phyloP scores from a whole-genome alignment of 2,797 vertebrate species.

The Catostomus latipinnis region DNA sequence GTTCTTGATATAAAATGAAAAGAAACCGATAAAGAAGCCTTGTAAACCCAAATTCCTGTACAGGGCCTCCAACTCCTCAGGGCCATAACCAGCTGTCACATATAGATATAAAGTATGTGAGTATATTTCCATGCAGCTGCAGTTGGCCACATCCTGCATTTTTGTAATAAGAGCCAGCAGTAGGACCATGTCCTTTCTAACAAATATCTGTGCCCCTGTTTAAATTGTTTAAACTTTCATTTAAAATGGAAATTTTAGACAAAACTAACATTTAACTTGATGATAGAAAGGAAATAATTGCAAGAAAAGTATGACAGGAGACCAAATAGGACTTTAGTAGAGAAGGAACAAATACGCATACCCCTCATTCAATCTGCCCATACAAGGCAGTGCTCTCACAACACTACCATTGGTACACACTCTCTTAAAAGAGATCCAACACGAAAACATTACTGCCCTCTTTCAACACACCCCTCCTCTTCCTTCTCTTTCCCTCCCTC shows the following conservation, averaged over 20 bases:
- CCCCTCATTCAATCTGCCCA: conserved; percentile 57
- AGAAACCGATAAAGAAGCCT: conserved; percentile 7
- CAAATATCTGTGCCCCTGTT: not conserved
- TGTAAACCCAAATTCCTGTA: conserved; percentile 30
- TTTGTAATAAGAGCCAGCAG: conserved; percentile 48
- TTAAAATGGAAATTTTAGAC: not conserved
- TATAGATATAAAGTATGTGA: not conserved
- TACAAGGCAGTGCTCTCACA: conserved; percentile 68
- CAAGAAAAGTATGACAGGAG: not conserved
- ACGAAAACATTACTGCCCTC: conserved; percentile 42
- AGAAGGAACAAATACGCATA: not conserved
- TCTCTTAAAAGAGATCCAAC: conserved; percentile 49
- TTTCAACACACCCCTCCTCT: conserved; percentile 36
- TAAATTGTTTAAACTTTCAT: conserved; percentile 3
- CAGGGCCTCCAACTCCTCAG: conserved; percentile 12
- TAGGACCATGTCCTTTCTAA: conserved; percentile 14
- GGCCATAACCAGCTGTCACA: conserved; percentile 25
- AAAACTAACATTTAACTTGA: not conserved
- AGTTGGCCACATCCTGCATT: conserved; percentile 61
- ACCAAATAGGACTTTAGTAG: not conserved
- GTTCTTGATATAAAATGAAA: not conserved
- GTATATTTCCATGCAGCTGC: conserved; percentile 52
- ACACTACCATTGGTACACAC: conserved; percentile 28
- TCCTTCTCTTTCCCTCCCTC: conserved; percentile 8
- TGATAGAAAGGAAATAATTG: not conserved